Evolutionary conservation across 2,888 invertebrate species (phyloP).

Genomic region (Deroplatys truncata): DNA sequence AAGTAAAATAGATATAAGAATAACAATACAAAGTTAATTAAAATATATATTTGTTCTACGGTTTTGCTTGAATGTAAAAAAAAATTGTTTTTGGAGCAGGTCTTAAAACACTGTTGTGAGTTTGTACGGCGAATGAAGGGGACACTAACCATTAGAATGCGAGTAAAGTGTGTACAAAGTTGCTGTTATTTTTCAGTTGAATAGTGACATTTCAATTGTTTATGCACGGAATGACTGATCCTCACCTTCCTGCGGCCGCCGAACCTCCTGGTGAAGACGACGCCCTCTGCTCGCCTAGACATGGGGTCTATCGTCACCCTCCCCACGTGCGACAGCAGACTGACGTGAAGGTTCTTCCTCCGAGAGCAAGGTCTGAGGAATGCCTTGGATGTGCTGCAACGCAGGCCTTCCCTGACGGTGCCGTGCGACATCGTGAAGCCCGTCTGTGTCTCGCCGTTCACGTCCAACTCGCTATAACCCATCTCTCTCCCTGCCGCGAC

Average conservation of each 20-base stretch:
- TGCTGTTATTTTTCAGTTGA: too few relatives aligned
- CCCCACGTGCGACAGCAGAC: constrained; percentile 63
- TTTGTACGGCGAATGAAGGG: too few relatives aligned
- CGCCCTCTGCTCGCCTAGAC: constrained; percentile 61
- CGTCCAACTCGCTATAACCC: constrained; percentile 65
- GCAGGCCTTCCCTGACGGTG: constrained; percentile 69
- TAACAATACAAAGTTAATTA: too few relatives aligned
- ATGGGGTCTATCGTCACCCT: constrained; percentile 57
- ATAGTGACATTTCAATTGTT: too few relatives aligned
- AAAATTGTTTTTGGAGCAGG: too few relatives aligned
- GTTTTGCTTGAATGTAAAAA: too few relatives aligned
- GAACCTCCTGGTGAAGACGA: constrained; percentile 59
- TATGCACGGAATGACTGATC: too few relatives aligned
- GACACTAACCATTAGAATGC: too few relatives aligned
- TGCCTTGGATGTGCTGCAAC: constrained; percentile 81
- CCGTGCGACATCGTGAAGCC: constrained; percentile 76
- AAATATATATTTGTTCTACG: too few relatives aligned
- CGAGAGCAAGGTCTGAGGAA: constrained; percentile 61
- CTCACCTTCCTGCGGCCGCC: constrained; percentile 38
- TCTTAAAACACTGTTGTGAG: too few relatives aligned
- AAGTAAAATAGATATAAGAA: too few relatives aligned
- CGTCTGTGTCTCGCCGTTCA: constrained; percentile 74
- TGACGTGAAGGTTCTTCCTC: constrained; percentile 51
- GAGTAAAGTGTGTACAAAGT: too few relatives aligned
- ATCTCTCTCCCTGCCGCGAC: constrained; percentile 64